A percentile compares a stretch with the other conserved stretches of the same genome.
phyloP scores from a whole-genome alignment of 2,113 vertebrate species.

The Spea bombifrons region DNA sequence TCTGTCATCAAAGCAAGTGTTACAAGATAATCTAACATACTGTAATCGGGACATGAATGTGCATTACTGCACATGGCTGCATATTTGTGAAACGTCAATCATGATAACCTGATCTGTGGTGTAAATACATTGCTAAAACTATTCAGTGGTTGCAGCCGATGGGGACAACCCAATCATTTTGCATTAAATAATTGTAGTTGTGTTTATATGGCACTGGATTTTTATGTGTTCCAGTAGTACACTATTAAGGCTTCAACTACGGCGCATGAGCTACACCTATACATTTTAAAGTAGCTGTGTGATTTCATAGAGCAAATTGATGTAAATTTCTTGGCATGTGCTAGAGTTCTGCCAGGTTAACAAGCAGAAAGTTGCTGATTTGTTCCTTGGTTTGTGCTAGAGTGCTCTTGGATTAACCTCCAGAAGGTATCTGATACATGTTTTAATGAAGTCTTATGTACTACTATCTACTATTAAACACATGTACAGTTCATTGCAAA shows the following conservation, averaged over 20 bases:
- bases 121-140: neutral
- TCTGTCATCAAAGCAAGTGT: neutral
- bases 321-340: neutral
- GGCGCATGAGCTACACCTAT: conserved; percentile 16
- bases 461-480: neutral
- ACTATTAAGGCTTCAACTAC: too few relatives aligned
- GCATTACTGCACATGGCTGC: neutral
- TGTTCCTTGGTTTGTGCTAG: too few relatives aligned
- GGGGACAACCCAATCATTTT: neutral
- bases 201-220: too few relatives aligned
- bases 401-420: too few relatives aligned
- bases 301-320: conserved; percentile 1
- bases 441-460: neutral
- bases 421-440: neutral
- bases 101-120: neutral
- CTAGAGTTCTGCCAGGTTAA: neutral
- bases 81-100: conserved; percentile 19
- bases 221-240: too few relatives aligned
- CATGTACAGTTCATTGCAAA: neutral
- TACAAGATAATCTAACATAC: conserved; percentile 8
- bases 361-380: neutral
- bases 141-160: neutral
- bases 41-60: conserved; percentile 11
- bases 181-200: too few relatives aligned
- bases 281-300: conserved; percentile 36